Percentiles rank a stretch among this genome's conserved stretches.
phyloP scores from a whole-genome alignment of 2,113 vertebrate genomes.

The Suncus etruscus region DNA sequence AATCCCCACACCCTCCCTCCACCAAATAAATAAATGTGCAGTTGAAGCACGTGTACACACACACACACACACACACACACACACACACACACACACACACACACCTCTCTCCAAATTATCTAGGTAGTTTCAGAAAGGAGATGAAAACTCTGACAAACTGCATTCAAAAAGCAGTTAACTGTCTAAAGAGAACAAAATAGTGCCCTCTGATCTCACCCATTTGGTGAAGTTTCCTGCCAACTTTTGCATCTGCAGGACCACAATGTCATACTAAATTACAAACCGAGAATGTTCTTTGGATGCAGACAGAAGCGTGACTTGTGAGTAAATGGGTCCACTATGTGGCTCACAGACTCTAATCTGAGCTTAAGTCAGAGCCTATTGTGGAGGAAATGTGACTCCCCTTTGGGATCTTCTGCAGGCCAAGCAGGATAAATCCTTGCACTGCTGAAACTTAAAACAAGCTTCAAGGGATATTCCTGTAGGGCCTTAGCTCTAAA shows the following conservation, averaged over 20 bases:
- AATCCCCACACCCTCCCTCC: too few species aligned
- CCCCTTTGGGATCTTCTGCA: background rate
- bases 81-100: too few species aligned
- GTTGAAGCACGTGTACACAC: background rate
- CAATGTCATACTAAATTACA: conserved; percentile 64
- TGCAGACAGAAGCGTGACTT: conserved; percentile 64
- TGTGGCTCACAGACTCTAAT: conserved; percentile 37
- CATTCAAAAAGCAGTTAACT: conserved; percentile 75
- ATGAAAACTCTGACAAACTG: conserved; percentile 70
- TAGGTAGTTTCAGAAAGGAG: conserved; percentile 67
- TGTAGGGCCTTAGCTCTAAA: background rate
- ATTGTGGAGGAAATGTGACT: background rate
- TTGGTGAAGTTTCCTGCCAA: conserved; percentile 74
- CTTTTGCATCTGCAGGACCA: conserved; percentile 65
- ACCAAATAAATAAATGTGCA: background rate
- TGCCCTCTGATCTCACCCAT: conserved; percentile 72
- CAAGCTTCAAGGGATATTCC: background rate
- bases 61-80: too few species aligned
- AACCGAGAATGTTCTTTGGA: conserved; percentile 64
- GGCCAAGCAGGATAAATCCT: background rate
- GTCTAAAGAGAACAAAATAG: conserved; percentile 72
- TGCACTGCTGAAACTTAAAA: background rate
- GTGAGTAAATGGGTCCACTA: conserved; percentile 51
- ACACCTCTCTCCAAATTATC: conserved; percentile 23
- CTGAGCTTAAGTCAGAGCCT: background rate